Base-by-base conservation (phyloP, 2,113 vertebrate genomes). In the Australoheros scitulus region DNA sequence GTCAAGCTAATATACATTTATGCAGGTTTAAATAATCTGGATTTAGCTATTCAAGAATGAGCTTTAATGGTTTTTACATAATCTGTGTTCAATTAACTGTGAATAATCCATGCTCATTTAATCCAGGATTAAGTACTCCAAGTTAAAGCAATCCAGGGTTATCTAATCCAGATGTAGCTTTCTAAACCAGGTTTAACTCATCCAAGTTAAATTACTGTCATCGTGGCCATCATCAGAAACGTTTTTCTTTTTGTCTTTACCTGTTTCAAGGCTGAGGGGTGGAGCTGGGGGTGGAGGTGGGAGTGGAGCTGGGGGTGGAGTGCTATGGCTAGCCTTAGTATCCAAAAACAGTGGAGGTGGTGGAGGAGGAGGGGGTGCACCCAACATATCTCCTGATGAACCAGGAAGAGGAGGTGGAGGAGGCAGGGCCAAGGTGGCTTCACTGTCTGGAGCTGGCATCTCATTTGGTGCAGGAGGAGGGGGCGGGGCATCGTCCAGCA, bases 261-360 rank as follows among this genome's bases (percentile, higher is more conserved):
- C 94, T 88, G 95, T 96, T 84, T 95, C 94, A 1, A 95, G 92
- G 63, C 18, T 77, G 56, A 75, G 88, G 59, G 59, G 89, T 13
- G 86, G 83, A 5, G 90, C 57, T 4, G 77, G 87, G 61, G 56
- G 88, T 10, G 85, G 80, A 3, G 90, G 6, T 32, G 29, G 29
- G 29, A 32, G 29, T 32, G 29, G 29, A 32, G 29, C 60, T 8
- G 78, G 76, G 1, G 83, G 78, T 0, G 79, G 85, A 36, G 38
- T 3, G 2, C 24, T 74, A 5, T 81, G 32, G 70, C 65, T 76
- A 72, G 76, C 22, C 26, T 52, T 11, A 55, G 15, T 22, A 14
- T 15, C 63, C 52, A 65, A 43, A 11, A 20, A 24, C 24, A 56
- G 59, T 1, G 84, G 77, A 1, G 91, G 84, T 0, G 88, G 86